Conservation (phyloP, 2,797 vertebrate species). For the Paguma larvata region DNA sequence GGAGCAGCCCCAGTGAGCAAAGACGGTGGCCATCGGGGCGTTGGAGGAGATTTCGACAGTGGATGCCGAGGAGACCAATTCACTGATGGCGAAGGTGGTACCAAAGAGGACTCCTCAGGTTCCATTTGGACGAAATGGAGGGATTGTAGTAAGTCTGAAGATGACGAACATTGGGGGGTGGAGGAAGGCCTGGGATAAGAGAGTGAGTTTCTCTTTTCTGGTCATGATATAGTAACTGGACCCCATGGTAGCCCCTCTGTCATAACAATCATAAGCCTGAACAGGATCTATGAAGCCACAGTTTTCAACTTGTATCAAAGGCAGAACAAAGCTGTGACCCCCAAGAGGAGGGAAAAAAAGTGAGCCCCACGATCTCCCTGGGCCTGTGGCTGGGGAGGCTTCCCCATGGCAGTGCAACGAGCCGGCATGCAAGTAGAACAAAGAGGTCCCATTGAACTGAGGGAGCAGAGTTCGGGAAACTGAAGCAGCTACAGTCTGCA, state of each 20-base stretch:
- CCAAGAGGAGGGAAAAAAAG: background rate
- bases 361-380: background rate
- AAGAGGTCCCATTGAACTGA: background rate
- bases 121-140: background rate
- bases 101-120: background rate
- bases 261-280: too few species aligned
- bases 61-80: background rate
- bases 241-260: background rate
- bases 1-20: background rate
- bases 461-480: background rate
- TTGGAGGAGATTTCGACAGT: background rate
- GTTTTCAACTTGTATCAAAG: background rate
- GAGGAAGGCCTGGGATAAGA: background rate
- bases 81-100: background rate
- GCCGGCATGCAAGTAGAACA: accelerated
- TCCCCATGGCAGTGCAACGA: accelerated
- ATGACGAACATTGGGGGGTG: background rate
- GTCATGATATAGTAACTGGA: background rate
- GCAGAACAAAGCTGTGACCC: background rate
- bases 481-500: background rate
- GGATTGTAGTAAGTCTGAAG: background rate
- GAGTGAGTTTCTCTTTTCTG: background rate
- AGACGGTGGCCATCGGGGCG: accelerated
- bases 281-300: accelerated
- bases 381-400: background rate